Conservation (phyloP, 2,888 invertebrate genomes). For the Macrostomum cliftonense region DNA sequence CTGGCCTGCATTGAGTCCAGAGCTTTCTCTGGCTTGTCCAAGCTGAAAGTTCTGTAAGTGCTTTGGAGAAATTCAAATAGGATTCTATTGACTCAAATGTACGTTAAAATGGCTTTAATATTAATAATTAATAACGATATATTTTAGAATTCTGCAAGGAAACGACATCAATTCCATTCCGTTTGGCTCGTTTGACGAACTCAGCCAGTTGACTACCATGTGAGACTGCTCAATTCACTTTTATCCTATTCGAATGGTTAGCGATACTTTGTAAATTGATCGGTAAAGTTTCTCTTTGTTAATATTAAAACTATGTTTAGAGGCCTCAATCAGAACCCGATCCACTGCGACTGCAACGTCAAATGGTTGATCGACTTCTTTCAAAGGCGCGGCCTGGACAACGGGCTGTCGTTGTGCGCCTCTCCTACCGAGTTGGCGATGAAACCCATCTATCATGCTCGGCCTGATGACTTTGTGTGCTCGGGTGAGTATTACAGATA, state of each 20-base stretch:
- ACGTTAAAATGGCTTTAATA: too few species aligned
- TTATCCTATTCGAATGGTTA: too few species aligned
- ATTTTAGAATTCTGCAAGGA: slow-evolving; percentile 64
- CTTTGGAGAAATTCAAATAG: too few species aligned
- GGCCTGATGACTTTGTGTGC: slow-evolving; percentile 9
- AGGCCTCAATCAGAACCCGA: slow-evolving; percentile 81
- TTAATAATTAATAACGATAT: slow-evolving; percentile 13
- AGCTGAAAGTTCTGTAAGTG: slow-evolving; percentile 63
- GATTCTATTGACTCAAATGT: too few species aligned
- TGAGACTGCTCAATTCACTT: slow-evolving; percentile 42
- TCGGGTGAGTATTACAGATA: neutral
- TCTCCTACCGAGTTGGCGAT: slow-evolving; percentile 67
- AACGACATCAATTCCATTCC: slow-evolving; percentile 91
- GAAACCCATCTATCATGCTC: slow-evolving; percentile 7
- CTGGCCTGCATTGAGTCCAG: slow-evolving; percentile 77
- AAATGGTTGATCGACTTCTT: slow-evolving; percentile 96
- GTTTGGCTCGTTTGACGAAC: slow-evolving; percentile 76
- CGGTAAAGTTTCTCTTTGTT: too few species aligned
- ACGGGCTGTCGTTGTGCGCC: slow-evolving; percentile 83
- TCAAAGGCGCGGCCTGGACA: slow-evolving; percentile 78
- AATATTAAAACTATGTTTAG: too few species aligned
- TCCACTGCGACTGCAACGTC: slow-evolving; percentile 87
- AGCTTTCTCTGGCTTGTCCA: slow-evolving; percentile 65
- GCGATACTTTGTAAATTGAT: too few species aligned
- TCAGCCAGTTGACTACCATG: slow-evolving; percentile 84